phyloP scores from a whole-genome alignment of 2,113 vertebrate genomes.

The Larimichthys crocea region DNA sequence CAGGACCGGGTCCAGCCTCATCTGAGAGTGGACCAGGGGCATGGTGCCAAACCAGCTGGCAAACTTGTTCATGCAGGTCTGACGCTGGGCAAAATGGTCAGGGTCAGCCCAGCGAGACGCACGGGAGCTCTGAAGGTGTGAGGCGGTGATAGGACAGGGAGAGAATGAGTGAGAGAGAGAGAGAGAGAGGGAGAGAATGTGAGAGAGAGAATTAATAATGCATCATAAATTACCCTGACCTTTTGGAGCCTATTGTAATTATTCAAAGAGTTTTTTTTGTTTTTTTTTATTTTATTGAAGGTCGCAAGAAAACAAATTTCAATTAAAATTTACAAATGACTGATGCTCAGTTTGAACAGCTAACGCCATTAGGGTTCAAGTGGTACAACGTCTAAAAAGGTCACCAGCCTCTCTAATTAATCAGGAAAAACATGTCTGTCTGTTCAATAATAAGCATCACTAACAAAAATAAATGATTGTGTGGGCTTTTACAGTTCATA shows the following conservation, averaged over 20 bases:
- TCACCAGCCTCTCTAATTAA: slow-evolving; percentile 12
- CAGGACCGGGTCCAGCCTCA: slow-evolving; percentile 98
- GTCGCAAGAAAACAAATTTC: slow-evolving; percentile 16
- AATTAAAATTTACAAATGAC: slow-evolving; percentile 38
- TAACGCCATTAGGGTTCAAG: slow-evolving; percentile 6
- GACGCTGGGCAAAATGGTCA: slow-evolving; percentile 98
- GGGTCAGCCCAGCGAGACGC: slow-evolving; percentile 98
- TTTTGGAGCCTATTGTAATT: slow-evolving; percentile 48
- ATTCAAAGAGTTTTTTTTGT: slow-evolving; percentile 22
- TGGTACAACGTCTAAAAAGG: slow-evolving; percentile 6
- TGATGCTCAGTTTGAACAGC: slow-evolving; percentile 1
- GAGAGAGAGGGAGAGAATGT: background rate
- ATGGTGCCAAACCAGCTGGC: slow-evolving; percentile 99
- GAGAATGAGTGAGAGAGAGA: background rate
- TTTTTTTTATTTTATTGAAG: slow-evolving; percentile 1
- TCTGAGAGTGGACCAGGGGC: slow-evolving; percentile 98
- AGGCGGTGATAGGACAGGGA: background rate
- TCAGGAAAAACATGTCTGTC: slow-evolving; percentile 1
- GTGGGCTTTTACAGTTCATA: background rate
- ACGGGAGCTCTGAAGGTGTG: slow-evolving; percentile 87
- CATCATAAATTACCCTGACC: slow-evolving; percentile 46
- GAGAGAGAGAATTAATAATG: slow-evolving; percentile 48
- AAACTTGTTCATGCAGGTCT: slow-evolving; percentile 99
- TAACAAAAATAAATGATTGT: background rate
- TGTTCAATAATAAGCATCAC: background rate